Base-by-base conservation (phyloP, 1,140 invertebrate species). In the Temnothorax nylanderi region DNA sequence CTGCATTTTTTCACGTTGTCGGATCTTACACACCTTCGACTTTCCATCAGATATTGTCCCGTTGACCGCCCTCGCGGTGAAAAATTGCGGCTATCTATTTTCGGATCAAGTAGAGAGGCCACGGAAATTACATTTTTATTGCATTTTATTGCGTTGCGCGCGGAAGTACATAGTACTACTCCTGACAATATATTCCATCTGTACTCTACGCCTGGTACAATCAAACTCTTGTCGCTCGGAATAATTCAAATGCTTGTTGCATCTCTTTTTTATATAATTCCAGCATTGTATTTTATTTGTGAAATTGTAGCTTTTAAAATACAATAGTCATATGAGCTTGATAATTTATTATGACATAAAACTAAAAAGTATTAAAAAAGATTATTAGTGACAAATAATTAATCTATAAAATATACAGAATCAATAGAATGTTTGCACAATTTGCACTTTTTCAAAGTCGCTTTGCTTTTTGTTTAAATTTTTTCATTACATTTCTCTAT, bases 1-100 rank as follows among this genome's bases (percentile, higher is more conserved):
- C 69, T 72, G 82, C 89, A 91, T 91, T 91, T 91, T 91, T 90
- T 88, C 89, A 84, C 89, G 89, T 91, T 84, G 51, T 75, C 44
- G 76, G 77, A 77, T 82, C 75, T 86, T 78, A 80, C 81, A 44
- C 41, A 81, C 69, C 78, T 60, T 81, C 80, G 84, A 89, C 78
- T 89, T 89, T 89, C 88, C 51, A 71, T 41, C 49, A 72, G 84
- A 89, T 86, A 89, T 89, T 74, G 71, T 76, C 41, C 69, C 58
- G 41, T 26, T 41, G 32, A 47, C 51, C 41, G 41, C 44, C n/a
- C 71, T 49, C 58, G 13, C 75, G 56, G n/a, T 86, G 67, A 89
- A 81, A 89, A 89, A 86, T 86, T 84, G 69, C 54, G 80, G 80
- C 54, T 75, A 84, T 84, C 80, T 84, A 84, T 84, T 84, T 84